phyloP scores from a whole-genome alignment of 2,113 vertebrate genomes.

The Camelus bactrianus region DNA sequence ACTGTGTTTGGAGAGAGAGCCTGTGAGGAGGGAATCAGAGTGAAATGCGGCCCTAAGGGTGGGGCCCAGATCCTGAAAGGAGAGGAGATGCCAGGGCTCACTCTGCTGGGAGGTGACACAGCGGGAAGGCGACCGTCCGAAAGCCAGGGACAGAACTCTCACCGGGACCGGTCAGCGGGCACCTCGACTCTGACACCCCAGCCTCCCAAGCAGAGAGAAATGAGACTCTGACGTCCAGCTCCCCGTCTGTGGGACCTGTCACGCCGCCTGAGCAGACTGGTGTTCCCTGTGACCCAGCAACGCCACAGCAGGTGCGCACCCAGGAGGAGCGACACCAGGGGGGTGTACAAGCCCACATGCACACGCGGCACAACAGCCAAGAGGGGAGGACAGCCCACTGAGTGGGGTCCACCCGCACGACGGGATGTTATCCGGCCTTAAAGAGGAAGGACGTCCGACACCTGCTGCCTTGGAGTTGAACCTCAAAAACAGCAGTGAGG shows the following conservation, averaged over 20 bases:
- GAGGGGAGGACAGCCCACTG: fast-evolving
- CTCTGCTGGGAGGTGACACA: fast-evolving
- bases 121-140: fast-evolving
- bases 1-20: not conserved
- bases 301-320: too few relatives aligned
- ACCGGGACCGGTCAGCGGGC: fast-evolving
- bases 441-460: fast-evolving
- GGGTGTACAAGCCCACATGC: fast-evolving
- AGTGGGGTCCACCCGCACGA: fast-evolving
- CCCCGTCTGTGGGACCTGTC: fast-evolving
- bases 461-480: fast-evolving
- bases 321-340: fast-evolving
- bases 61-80: not conserved
- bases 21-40: too few relatives aligned
- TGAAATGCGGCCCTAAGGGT: not conserved
- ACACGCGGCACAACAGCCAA: fast-evolving
- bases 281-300: fast-evolving
- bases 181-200: not conserved
- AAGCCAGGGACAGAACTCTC: not conserved
- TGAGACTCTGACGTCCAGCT: fast-evolving
- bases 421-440: fast-evolving
- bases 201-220: not conserved
- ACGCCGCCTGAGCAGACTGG: not conserved
- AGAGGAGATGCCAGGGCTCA: fast-evolving
- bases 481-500: not conserved